Conservation (phyloP, 2,797 vertebrate species). For the Propithecus perrieri region DNA sequence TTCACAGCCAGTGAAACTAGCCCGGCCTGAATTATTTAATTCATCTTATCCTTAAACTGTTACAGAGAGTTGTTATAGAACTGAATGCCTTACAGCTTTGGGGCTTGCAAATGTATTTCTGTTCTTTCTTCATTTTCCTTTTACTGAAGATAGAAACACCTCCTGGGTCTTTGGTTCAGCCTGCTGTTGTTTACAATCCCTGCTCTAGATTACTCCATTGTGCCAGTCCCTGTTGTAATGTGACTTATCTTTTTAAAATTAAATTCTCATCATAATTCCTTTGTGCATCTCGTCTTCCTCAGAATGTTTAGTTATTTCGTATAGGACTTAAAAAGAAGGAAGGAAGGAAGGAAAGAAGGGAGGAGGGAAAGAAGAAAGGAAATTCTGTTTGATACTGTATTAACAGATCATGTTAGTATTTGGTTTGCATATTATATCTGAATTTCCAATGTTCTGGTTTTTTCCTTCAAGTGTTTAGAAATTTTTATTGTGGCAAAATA, state of each 20-base stretch:
- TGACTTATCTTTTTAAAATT: slow-evolving; percentile 33
- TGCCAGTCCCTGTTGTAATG: background rate
- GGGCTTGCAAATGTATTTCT: background rate
- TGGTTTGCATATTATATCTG: background rate
- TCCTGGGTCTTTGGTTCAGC: background rate
- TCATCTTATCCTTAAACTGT: slow-evolving; percentile 29
- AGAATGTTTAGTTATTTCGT: slow-evolving; percentile 1
- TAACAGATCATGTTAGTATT: background rate
- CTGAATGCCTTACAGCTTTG: background rate
- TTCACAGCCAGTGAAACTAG: slow-evolving; percentile 66
- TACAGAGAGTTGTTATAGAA: background rate
- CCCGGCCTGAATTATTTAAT: slow-evolving; percentile 66
- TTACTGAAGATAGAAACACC: background rate
- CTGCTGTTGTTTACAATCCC: background rate
- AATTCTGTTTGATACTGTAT: background rate
- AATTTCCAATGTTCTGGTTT: background rate
- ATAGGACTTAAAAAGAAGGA: background rate
- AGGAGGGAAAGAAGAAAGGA: background rate
- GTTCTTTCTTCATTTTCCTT: background rate
- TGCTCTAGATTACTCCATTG: background rate
- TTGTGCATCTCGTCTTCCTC: background rate
- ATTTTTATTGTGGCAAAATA: background rate
- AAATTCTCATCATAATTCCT: slow-evolving; percentile 26
- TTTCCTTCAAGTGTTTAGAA: background rate
- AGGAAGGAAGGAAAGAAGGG: background rate